These are phyloP conservation scores for Nebria salina DNA, from an alignment of 2,888 invertebrate species.

Conservation along the genomic window DNA sequence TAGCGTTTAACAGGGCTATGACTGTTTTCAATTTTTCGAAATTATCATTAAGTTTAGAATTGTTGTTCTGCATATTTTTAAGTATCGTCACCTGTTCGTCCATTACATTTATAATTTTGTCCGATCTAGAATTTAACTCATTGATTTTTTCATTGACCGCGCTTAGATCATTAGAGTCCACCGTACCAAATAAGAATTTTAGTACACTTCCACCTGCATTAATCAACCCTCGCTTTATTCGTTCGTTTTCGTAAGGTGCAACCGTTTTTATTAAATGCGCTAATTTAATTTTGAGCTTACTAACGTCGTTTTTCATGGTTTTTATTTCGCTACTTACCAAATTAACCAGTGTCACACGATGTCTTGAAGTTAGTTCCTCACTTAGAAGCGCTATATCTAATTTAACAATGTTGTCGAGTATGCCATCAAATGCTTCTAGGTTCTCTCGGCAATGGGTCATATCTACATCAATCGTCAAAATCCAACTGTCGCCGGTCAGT, in stretches of 20 bases:
- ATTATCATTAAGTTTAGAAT: constrained; percentile 15
- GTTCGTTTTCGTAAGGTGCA: constrained; percentile 20
- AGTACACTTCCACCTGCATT: constrained; percentile 25
- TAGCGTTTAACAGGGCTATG: neutral
- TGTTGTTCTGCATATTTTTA: neutral
- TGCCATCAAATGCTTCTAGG: constrained; percentile 13
- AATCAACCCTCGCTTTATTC: constrained; percentile 27
- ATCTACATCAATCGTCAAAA: constrained; percentile 18
- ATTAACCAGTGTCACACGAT: neutral
- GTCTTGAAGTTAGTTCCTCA: neutral
- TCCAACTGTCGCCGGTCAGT: constrained; percentile 32
- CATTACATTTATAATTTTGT: constrained; percentile 21
- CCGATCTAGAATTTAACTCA: neutral
- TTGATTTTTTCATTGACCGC: constrained; percentile 33
- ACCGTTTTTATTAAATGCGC: constrained; percentile 25
- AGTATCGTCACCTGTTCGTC: constrained; percentile 30
- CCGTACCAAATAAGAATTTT: constrained; percentile 37
- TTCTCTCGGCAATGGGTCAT: neutral
- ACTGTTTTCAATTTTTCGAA: constrained; percentile 5
- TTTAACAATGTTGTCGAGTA: constrained; percentile 2
- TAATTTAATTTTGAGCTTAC: constrained; percentile 23
- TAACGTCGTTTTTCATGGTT: constrained; percentile 21
- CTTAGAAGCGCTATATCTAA: neutral
- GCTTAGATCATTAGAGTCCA: constrained; percentile 22
- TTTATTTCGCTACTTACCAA: constrained; percentile 35